Conservation (phyloP, 2,797 vertebrate genomes). For the Squalus acanthias region DNA sequence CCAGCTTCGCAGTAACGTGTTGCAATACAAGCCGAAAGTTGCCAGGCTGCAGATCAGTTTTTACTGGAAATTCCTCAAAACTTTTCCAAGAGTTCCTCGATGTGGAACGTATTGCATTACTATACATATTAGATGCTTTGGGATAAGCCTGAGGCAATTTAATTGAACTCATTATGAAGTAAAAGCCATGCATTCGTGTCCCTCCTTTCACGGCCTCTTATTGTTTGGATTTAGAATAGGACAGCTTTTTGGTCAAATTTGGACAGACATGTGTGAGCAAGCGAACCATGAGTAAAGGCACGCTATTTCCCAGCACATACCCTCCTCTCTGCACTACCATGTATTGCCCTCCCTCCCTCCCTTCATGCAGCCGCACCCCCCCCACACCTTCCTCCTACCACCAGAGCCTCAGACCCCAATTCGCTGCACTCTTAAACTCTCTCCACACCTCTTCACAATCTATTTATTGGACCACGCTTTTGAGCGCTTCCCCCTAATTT, state of each 20-base stretch:
- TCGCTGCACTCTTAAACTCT: background rate
- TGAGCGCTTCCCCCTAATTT: background rate
- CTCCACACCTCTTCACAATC: background rate
- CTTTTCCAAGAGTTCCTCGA: background rate
- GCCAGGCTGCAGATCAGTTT: background rate
- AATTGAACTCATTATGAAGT: background rate
- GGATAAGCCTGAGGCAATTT: background rate
- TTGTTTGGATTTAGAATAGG: background rate
- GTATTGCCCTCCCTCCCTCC: background rate
- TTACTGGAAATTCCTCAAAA: background rate
- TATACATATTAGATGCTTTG: background rate
- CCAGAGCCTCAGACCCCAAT: background rate
- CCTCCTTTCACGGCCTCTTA: background rate
- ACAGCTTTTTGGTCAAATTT: background rate
- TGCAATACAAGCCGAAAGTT: background rate
- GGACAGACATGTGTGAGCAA: background rate
- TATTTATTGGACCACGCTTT: background rate
- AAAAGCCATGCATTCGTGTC: background rate
- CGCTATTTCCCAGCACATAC: background rate
- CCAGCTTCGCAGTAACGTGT: background rate
- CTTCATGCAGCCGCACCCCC: background rate
- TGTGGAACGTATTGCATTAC: background rate
- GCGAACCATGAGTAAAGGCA: background rate
- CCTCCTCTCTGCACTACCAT: background rate
- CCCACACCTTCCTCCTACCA: too few species aligned